A percentile compares a stretch with the other conserved stretches of the same genome.
Evolutionary conservation across 2,113 vertebrate genomes (phyloP).

Genomic region (Scalopus aquaticus): DNA sequence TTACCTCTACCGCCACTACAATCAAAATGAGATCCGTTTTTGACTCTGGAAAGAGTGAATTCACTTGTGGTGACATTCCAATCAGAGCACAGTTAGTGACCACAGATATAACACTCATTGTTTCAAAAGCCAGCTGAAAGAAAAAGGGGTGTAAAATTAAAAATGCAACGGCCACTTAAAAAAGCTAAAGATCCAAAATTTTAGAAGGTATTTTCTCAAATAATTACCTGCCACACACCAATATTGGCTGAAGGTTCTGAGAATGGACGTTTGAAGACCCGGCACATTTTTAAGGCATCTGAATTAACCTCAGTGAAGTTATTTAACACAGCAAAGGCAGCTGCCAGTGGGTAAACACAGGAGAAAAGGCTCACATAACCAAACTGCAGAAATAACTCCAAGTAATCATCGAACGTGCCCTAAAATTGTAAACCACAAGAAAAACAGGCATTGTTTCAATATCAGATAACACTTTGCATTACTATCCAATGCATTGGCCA

Average conservation of each 20-base stretch:
- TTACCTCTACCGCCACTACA: conserved; percentile 93
- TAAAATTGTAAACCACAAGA: conserved; percentile 76
- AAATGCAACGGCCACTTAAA: not conserved
- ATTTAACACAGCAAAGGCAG: conserved; percentile 95
- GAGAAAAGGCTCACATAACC: conserved; percentile 99
- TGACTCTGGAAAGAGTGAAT: conserved; percentile 90
- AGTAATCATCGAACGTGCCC: conserved; percentile 99
- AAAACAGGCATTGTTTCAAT: conserved; percentile 5
- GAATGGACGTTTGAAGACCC: conserved; percentile 96
- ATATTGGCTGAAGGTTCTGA: conserved; percentile 93
- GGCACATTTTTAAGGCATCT: conserved; percentile 98
- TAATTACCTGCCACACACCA: conserved; percentile 97
- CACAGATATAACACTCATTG: conserved; percentile 96
- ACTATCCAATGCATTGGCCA: not conserved
- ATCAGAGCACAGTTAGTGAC: conserved; percentile 97
- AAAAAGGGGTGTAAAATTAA: not conserved
- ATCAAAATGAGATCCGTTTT: conserved; percentile 92
- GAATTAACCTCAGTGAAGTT: conserved; percentile 96
- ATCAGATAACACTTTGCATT: not conserved
- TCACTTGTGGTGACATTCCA: conserved; percentile 96
- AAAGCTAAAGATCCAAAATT: too few relatives aligned
- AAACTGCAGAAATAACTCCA: conserved; percentile 96
- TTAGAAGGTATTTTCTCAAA: not conserved
- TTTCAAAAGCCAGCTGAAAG: conserved; percentile 96
- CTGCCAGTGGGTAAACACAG: conserved; percentile 96